These are phyloP conservation scores for Halcyon badia DNA, from an alignment of 2,797 vertebrate species.

Conservation along the genomic window DNA sequence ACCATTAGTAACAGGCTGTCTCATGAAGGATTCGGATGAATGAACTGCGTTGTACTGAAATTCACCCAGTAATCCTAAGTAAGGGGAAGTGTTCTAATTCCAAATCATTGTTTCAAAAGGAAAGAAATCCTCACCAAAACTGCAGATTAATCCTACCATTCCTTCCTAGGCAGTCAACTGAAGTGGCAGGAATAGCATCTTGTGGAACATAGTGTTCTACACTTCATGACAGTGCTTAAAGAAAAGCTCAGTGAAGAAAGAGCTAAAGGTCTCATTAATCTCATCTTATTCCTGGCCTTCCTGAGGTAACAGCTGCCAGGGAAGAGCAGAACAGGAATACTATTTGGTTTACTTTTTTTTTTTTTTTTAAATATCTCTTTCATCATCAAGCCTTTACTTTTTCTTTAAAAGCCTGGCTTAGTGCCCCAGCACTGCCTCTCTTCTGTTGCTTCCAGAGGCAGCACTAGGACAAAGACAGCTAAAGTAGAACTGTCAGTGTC, in stretches of 20 bases:
- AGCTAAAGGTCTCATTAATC: not conserved
- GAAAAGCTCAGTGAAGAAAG: not conserved
- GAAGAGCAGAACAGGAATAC: not conserved
- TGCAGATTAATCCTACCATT: not conserved
- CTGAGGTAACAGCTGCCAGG: not conserved
- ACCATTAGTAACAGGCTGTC: not conserved
- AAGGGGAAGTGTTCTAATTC: not conserved
- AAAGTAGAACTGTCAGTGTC: not conserved
- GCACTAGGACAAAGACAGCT: not conserved
- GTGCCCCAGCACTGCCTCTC: not conserved
- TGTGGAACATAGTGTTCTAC: not conserved
- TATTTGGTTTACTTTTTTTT: not conserved
- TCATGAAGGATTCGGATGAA: not conserved
- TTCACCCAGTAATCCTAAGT: fast-evolving
- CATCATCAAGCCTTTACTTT: not conserved
- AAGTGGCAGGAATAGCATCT: not conserved
- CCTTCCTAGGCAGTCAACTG: not conserved
- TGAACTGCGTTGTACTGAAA: not conserved
- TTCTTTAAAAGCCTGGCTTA: not conserved
- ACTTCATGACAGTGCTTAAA: fast-evolving
- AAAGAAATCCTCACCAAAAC: not conserved
- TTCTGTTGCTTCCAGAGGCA: not conserved
- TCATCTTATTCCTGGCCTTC: not conserved
- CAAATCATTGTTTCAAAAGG: not conserved
- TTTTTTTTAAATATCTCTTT: not conserved